Evolutionary conservation across 2,113 vertebrate species (phyloP).

Genomic region (Centropristis striata): DNA sequence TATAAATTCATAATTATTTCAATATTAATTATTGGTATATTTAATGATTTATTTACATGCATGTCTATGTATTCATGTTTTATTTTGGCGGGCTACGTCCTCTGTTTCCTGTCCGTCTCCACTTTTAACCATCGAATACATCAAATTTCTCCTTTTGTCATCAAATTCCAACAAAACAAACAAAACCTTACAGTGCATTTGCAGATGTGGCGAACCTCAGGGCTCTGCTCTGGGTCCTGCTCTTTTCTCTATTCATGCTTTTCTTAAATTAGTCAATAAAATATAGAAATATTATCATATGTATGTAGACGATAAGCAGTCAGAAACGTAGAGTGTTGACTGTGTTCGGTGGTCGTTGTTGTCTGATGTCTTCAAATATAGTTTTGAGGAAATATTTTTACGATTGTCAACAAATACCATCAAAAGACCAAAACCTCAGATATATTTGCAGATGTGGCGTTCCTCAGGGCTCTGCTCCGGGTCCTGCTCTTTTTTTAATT

Average conservation of each 20-base stretch:
- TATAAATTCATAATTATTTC: no score
- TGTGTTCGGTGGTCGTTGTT: no score
- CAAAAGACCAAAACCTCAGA: constrained; percentile 11
- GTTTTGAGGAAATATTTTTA: no score
- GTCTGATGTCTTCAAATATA: no score
- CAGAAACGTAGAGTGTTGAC: no score
- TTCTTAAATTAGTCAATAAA: not conserved
- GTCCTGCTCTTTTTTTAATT: not conserved
- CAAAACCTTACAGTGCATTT: not conserved
- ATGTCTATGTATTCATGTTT: no score
- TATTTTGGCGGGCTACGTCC: no score
- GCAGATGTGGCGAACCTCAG: constrained; percentile 12
- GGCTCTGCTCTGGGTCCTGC: not conserved
- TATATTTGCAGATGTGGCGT: not conserved
- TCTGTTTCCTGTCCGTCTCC: no score
- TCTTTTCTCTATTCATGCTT: not conserved
- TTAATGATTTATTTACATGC: no score
- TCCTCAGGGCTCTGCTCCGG: constrained; percentile 3
- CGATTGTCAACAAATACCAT: constrained; percentile 20
- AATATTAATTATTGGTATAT: no score
- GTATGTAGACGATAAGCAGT: not conserved
- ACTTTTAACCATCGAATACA: no score
- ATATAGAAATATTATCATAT: no score
- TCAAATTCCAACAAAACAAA: constrained; percentile 26
- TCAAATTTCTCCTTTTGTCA: not conserved